Conservation (phyloP, 2,113 vertebrate genomes). For the Coregonus clupeaformis region DNA sequence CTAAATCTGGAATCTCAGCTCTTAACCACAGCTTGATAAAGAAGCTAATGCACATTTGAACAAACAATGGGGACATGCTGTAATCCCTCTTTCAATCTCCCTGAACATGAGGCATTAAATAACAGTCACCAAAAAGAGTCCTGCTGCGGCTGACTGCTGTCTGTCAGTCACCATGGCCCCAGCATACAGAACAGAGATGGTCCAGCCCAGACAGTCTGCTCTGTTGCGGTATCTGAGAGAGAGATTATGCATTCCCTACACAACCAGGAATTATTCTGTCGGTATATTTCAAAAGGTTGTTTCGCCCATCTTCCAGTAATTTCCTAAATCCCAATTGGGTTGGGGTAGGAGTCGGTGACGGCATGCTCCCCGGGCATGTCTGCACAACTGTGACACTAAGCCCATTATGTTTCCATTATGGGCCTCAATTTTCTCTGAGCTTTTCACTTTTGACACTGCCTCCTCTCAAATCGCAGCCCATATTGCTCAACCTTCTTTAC, state of each 20-base stretch:
- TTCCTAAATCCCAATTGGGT: conserved; percentile 63
- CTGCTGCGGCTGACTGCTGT: conserved; percentile 32
- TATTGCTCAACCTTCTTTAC: conserved; percentile 47
- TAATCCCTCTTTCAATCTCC: conserved; percentile 62
- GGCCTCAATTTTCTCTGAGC: conserved; percentile 11
- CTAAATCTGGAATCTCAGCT: conserved; percentile 83
- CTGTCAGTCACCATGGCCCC: conserved; percentile 34
- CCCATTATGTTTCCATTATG: conserved; percentile 80
- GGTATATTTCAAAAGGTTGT: conserved; percentile 62
- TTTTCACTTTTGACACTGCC: neutral
- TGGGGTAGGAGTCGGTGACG: conserved; percentile 70
- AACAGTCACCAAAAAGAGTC: conserved; percentile 45
- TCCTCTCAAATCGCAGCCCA: conserved; percentile 26
- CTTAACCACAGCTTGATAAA: conserved; percentile 84
- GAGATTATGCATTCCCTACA: conserved; percentile 59
- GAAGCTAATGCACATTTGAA: conserved; percentile 77
- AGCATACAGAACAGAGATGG: neutral
- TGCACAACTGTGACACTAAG: conserved; percentile 76
- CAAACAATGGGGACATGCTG: conserved; percentile 52
- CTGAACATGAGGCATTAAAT: conserved; percentile 59
- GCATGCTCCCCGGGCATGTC: conserved; percentile 58
- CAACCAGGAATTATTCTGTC: conserved; percentile 62
- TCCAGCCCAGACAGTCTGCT: neutral
- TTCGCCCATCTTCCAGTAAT: conserved; percentile 58
- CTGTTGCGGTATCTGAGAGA: neutral